Conservation (phyloP, 2,797 vertebrate genomes). For the Chromis chromis region DNA sequence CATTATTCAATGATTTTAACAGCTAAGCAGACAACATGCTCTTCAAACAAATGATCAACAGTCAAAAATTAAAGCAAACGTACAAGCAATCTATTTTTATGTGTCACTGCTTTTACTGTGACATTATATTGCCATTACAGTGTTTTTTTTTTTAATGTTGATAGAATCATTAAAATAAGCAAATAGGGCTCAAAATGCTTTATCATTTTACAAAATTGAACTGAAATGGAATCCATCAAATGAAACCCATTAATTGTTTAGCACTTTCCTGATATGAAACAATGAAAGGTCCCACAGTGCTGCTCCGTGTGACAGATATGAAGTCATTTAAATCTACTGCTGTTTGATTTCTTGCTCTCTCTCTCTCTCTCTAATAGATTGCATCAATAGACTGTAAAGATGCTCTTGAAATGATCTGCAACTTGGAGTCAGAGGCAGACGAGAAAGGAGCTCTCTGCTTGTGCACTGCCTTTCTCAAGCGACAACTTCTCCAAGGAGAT, state of each 20-base stretch:
- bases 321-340: not conserved
- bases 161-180: not conserved
- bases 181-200: not conserved
- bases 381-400: conserved; percentile 97
- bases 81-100: not conserved
- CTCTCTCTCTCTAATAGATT: conserved; percentile 71
- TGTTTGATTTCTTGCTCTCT: conserved; percentile 17
- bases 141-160: not conserved
- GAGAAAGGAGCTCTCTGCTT: conserved; percentile 96
- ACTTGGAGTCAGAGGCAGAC: conserved; percentile 97
- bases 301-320: not conserved
- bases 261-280: too few species aligned
- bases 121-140: too few species aligned
- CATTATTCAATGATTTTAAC: not conserved
- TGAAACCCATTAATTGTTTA: too few species aligned
- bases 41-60: not conserved
- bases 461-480: conserved; percentile 96
- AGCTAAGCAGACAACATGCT: not conserved
- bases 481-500: conserved; percentile 97
- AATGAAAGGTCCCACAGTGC: not conserved
- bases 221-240: not conserved
- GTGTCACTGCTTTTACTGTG: too few species aligned
- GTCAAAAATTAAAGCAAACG: not conserved
- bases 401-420: conserved; percentile 99
- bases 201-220: not conserved